Evolutionary conservation across 2,888 invertebrate species (phyloP).

Genomic region (Apamea sordens): DNA sequence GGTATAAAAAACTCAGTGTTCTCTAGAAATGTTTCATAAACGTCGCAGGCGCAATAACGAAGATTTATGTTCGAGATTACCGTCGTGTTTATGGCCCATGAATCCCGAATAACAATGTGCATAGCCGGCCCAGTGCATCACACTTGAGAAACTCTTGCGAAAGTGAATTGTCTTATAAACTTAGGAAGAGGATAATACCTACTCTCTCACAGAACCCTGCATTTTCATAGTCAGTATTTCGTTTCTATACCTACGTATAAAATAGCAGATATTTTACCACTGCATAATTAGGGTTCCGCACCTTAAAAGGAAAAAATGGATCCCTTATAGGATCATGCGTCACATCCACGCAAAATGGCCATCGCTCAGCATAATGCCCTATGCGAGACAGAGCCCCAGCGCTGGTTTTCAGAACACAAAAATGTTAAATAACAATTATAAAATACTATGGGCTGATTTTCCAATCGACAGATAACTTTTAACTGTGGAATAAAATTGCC

Average conservation of each 20-base stretch:
- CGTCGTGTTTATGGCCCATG: slow-evolving; percentile 71
- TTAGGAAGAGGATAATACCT: neutral
- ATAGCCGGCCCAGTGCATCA: slow-evolving; percentile 29
- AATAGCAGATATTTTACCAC: neutral
- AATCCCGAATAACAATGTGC: slow-evolving; percentile 65
- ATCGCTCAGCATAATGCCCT: no score
- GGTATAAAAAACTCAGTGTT: slow-evolving; percentile 3
- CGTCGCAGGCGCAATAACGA: slow-evolving; percentile 5
- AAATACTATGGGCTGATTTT: no score
- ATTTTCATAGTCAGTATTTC: neutral
- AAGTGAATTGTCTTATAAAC: slow-evolving; percentile 17
- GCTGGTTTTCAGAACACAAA: neutral
- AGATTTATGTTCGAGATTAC: slow-evolving; percentile 69
- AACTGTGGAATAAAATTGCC: no score
- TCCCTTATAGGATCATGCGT: neutral
- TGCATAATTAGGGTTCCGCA: neutral
- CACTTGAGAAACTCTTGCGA: slow-evolving; percentile 31
- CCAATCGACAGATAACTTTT: no score
- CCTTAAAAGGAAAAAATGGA: neutral
- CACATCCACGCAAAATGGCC: no score
- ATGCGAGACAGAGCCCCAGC: no score
- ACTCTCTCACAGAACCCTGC: neutral
- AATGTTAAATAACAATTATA: neutral
- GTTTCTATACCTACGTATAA: no score
- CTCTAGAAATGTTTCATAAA: slow-evolving; percentile 32